Base-by-base conservation (phyloP, 2,113 vertebrate species). In the Pantherophis guttatus region DNA sequence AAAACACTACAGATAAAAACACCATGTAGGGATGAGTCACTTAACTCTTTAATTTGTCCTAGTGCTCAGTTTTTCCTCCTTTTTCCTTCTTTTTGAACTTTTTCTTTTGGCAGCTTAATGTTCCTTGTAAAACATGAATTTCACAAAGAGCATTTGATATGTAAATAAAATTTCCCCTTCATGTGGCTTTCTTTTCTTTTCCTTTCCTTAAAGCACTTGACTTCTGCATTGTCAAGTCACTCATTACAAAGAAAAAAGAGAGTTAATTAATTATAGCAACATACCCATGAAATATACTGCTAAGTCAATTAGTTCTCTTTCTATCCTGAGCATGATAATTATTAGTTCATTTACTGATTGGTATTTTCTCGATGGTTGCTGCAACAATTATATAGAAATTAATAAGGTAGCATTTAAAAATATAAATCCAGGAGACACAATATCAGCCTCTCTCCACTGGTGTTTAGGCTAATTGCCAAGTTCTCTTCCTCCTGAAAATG, bases 311-410 rank as follows among this genome's bases (percentile, higher is more conserved):
- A 97, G 95, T 96, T 96, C 92, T 91, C 95, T 94, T 95, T 95
- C 93, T 87, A 4, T 95, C 94, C 92, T 29, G 95, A 91, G 52
- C 93, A 95, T 89, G 91, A 94, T 96, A 96, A 97, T 97, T 97
- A 98, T 96, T 96, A 97, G 91, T 93, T 97, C 90, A 39, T 96
- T 97, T 97, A 96, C 96, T 97, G 97, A 97, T 94, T 97, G 97
- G 95, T 97, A 97, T 97, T 97, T 98, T 97, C 96, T 94, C 93
- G 93, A 95, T 95, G 86, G 88, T 94, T 96, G 91, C 88, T 96
- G 95, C 97, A 97, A 96, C 89, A 93, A 95, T 96, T 97, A 97
- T 94, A 94, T 92, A 95, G 86, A 96, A 96, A 94, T 95, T 96
- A 97, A 97, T 96, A 96, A 97, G 95, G 95, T 93, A 92, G 92